These are phyloP conservation scores for Sceloporus tristichus DNA, from an alignment of 2,113 vertebrate species.

Conservation along the genomic window DNA sequence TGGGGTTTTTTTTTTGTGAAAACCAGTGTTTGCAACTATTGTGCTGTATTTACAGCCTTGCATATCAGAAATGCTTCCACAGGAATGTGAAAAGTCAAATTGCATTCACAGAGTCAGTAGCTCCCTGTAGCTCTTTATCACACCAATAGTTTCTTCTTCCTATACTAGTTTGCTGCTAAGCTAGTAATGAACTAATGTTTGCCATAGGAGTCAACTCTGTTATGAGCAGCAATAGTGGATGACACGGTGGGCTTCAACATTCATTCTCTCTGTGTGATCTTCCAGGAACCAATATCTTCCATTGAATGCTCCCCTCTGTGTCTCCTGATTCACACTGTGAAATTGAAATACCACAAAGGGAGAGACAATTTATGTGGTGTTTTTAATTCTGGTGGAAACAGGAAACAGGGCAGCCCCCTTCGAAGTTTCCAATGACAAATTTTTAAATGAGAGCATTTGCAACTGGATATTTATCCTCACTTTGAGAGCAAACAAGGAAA, in stretches of 20 bases:
- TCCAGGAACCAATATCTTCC: neutral
- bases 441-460: fast-evolving
- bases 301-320: fast-evolving
- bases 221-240: constrained; percentile 15
- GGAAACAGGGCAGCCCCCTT: neutral
- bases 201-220: fast-evolving
- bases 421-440: fast-evolving
- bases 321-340: fast-evolving
- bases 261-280: constrained; percentile 23
- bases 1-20: neutral
- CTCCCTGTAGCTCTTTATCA: neutral
- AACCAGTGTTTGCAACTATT: constrained; percentile 10
- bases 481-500: fast-evolving
- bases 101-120: neutral
- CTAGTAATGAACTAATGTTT: neutral
- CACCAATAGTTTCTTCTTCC: neutral
- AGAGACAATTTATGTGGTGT: fast-evolving
- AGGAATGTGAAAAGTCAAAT: neutral
- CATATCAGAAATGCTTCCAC: neutral
- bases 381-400: neutral
- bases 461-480: fast-evolving
- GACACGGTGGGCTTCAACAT: neutral
- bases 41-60: neutral
- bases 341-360: neutral
- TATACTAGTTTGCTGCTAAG: neutral